Percentiles rank a stretch among this genome's conserved stretches.
These are phyloP conservation scores for Triplophysa bombifrons DNA, from an alignment of 2,797 vertebrate species.

Conservation along the genomic window DNA sequence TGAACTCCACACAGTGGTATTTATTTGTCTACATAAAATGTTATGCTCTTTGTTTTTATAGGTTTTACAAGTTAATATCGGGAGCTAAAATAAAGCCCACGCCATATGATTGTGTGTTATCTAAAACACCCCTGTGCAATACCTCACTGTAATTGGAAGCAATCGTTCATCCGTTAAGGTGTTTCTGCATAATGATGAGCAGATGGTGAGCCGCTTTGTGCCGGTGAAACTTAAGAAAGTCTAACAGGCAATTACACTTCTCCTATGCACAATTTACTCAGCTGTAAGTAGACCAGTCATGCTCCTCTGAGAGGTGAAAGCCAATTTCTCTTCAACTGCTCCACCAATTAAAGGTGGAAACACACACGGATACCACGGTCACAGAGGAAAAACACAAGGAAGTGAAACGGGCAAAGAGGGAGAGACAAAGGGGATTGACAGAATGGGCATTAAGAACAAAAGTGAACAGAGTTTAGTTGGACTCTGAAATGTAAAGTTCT, in stretches of 20 bases:
- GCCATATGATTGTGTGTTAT: slow-evolving; percentile 13
- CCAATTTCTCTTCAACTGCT: slow-evolving; percentile 34
- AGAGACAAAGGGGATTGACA: not conserved
- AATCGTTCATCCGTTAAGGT: slow-evolving; percentile 40
- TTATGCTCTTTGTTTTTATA: not conserved
- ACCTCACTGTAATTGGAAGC: slow-evolving; percentile 35
- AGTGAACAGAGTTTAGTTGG: not conserved
- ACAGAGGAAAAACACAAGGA: not conserved
- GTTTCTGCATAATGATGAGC: slow-evolving; percentile 38
- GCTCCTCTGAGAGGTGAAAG: slow-evolving; percentile 38
- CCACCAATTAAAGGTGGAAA: slow-evolving; percentile 44
- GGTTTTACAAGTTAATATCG: not conserved
- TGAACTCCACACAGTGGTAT: not conserved
- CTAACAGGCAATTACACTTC: slow-evolving; percentile 49
- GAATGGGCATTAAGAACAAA: not conserved
- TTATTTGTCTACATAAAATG: not conserved
- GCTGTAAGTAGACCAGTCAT: slow-evolving; percentile 17
- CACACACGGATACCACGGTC: slow-evolving; percentile 3
- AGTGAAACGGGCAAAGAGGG: not conserved
- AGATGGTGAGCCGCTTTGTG: slow-evolving; percentile 30
- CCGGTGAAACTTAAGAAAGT: slow-evolving; percentile 33
- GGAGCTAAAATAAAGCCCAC: slow-evolving; percentile 18
- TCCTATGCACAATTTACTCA: slow-evolving; percentile 35
- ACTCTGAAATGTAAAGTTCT: not conserved
- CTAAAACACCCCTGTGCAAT: slow-evolving; percentile 8